phyloP scores from a whole-genome alignment of 1,140 invertebrate species.

The Idris sp. region DNA sequence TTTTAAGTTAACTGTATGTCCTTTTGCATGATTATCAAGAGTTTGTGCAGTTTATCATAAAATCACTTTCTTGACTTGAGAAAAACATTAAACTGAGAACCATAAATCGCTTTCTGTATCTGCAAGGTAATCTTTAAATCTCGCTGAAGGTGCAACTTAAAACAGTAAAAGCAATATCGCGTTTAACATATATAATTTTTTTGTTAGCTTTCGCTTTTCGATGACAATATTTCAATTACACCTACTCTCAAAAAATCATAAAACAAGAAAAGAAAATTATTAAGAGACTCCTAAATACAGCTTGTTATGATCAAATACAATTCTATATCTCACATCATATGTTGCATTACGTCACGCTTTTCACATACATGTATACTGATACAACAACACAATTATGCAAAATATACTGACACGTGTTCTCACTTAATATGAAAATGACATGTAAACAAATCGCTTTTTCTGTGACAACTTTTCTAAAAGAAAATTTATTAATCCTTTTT shows the following conservation, averaged over 20 bases:
- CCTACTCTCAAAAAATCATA: background rate
- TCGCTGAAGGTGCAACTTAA: constrained; percentile 41
- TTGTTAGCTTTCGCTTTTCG: constrained; percentile 36
- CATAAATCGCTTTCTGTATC: constrained; percentile 29
- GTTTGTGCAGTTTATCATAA: constrained; percentile 28
- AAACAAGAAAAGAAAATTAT: too few relatives aligned
- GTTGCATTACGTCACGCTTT: too few relatives aligned
- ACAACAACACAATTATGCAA: too few relatives aligned
- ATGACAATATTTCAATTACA: constrained; percentile 8
- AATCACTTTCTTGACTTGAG: constrained; percentile 30
- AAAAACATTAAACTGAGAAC: constrained; percentile 27
- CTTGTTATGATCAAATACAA: too few relatives aligned
- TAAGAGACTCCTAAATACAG: too few relatives aligned
- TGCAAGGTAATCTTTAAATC: constrained; percentile 46
- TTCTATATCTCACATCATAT: too few relatives aligned
- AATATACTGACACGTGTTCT: too few relatives aligned
- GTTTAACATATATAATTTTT: constrained; percentile 9
- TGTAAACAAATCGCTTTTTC: too few relatives aligned
- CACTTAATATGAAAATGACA: too few relatives aligned
- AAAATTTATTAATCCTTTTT: too few relatives aligned
- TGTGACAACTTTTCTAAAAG: too few relatives aligned
- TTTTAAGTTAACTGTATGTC: background rate
- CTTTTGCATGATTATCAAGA: constrained; percentile 24
- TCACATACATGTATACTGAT: too few relatives aligned
- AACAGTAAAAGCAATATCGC: constrained; percentile 21